phyloP scores from a whole-genome alignment of 2,113 vertebrate genomes.

The Cephalopterus ornatus region DNA sequence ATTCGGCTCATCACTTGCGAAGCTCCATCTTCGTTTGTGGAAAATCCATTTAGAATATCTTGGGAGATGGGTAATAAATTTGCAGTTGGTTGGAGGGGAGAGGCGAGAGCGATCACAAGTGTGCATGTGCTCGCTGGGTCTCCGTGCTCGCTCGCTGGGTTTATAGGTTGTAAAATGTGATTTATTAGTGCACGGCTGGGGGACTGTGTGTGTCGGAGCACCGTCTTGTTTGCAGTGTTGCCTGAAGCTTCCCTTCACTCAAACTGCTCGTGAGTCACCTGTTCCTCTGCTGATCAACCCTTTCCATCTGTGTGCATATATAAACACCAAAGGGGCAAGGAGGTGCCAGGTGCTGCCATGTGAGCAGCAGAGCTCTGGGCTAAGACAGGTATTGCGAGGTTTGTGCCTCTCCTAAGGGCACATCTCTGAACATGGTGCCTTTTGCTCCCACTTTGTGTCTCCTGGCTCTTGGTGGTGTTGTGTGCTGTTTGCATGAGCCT shows the following conservation, averaged over 20 bases:
- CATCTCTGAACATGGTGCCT: background rate
- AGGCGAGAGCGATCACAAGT: background rate
- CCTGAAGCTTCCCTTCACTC: slow-evolving; percentile 33
- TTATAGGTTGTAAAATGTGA: slow-evolving; percentile 37
- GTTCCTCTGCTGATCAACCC: background rate
- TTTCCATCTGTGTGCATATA: background rate
- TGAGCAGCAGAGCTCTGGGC: background rate
- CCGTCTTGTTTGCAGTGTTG: background rate
- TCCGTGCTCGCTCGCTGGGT: background rate
- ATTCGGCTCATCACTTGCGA: background rate
- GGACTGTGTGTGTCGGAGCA: background rate
- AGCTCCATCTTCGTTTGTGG: background rate
- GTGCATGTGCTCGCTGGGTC: background rate
- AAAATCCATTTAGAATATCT: background rate
- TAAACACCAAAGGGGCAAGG: background rate
- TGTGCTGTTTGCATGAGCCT: background rate
- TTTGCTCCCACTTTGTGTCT: background rate
- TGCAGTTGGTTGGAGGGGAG: background rate
- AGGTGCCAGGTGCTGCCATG: background rate
- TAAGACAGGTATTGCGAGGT: background rate
- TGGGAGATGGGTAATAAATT: background rate
- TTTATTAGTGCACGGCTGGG: slow-evolving; percentile 11
- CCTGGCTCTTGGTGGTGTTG: background rate
- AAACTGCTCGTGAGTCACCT: background rate
- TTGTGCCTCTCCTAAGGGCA: background rate